Conservation (phyloP, 1,140 invertebrate species). For the Danaus plexippus region DNA sequence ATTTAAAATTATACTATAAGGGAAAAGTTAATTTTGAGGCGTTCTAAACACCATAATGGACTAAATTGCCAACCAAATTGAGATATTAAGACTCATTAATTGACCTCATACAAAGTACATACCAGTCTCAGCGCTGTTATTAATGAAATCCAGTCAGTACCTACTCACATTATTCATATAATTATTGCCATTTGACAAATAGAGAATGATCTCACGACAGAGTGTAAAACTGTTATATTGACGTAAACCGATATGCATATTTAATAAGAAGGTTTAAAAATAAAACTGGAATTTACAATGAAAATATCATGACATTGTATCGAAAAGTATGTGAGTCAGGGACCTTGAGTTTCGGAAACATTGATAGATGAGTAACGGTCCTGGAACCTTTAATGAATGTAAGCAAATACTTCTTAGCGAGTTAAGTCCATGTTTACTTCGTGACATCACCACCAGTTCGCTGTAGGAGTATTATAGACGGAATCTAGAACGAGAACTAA, state of each 20-base stretch:
- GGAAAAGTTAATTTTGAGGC: background rate
- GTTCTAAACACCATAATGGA: too few species aligned
- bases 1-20: slow-evolving; percentile 38
- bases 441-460: slow-evolving; percentile 52
- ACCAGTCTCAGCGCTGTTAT: slow-evolving; percentile 10
- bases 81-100: slow-evolving; percentile 16
- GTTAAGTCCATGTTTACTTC: slow-evolving; percentile 34
- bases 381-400: slow-evolving; percentile 40
- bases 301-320: too few species aligned
- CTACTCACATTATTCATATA: too few species aligned
- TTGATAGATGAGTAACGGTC: slow-evolving; percentile 17
- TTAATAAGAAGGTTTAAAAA: too few species aligned
- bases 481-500: slow-evolving; percentile 28
- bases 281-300: too few species aligned
- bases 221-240: too few species aligned
- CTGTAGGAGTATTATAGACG: slow-evolving; percentile 40
- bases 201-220: too few species aligned
- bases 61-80: slow-evolving; percentile 11
- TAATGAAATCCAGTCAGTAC: too few species aligned
- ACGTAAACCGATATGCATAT: too few species aligned
- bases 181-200: too few species aligned
- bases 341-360: too few species aligned
- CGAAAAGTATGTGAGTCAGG: too few species aligned
- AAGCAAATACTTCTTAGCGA: slow-evolving; percentile 31
- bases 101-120: slow-evolving; percentile 9